Evolutionary conservation across 2,113 vertebrate genomes (phyloP).

Genomic region (Gobius niger): DNA sequence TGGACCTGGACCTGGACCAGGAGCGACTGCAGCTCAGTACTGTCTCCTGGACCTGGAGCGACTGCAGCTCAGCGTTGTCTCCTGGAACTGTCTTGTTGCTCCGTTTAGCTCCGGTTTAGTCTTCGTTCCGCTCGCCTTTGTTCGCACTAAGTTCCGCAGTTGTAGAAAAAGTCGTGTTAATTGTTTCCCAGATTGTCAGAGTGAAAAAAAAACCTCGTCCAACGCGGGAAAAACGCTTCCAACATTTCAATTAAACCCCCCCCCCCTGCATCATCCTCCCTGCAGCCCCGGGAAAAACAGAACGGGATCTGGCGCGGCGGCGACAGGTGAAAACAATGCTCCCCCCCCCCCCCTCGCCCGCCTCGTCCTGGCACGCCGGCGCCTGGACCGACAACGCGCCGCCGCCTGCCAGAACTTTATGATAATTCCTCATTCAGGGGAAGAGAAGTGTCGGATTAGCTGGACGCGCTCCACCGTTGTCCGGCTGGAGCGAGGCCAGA

Average conservation of each 20-base stretch:
- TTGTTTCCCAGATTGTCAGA: not conserved
- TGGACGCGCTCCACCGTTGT: conserved; percentile 3
- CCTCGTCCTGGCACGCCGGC: not conserved
- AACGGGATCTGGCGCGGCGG: not conserved
- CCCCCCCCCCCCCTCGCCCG: too few species aligned
- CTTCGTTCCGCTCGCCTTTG: not conserved
- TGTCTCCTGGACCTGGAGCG: too few species aligned
- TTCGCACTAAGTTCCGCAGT: too few species aligned
- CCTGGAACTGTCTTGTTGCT: too few species aligned
- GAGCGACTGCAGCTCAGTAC: too few species aligned
- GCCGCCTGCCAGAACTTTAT: not conserved
- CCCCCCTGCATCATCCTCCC: not conserved
- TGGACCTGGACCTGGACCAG: too few species aligned
- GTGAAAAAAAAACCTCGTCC: not conserved
- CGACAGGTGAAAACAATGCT: conserved; percentile 8
- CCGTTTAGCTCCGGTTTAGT: not conserved
- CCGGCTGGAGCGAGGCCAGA: not conserved
- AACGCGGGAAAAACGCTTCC: conserved; percentile 2
- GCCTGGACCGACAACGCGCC: not conserved
- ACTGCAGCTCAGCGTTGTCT: too few species aligned
- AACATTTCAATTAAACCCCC: conserved; percentile 7
- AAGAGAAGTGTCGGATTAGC: not conserved
- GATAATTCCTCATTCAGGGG: conserved; percentile 3
- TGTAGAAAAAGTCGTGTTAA: not conserved
- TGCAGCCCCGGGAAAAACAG: not conserved